A percentile compares a stretch with the other conserved stretches of the same genome.
Evolutionary conservation across 2,113 vertebrate genomes (phyloP).

Genomic region (Zosterops lateralis): DNA sequence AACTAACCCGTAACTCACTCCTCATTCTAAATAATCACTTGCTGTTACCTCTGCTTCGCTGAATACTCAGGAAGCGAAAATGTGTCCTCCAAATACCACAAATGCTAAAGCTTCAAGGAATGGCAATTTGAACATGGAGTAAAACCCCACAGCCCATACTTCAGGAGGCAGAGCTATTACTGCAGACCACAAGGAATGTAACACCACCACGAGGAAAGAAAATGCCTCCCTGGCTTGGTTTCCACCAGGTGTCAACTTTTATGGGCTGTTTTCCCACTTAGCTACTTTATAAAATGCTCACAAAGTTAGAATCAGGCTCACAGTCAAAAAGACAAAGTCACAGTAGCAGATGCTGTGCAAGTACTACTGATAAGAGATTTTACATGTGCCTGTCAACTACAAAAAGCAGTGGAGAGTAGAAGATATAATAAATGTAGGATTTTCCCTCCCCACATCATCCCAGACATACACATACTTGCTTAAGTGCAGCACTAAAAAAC

Average conservation of each 20-base stretch:
- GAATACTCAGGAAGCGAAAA: not conserved
- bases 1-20: not conserved
- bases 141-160: not conserved
- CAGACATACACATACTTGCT: not conserved
- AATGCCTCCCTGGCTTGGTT: slow-evolving; percentile 11
- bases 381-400: not conserved
- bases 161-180: slow-evolving; percentile 17
- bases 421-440: not conserved
- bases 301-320: not conserved
- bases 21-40: not conserved
- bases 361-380: not conserved
- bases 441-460: not conserved
- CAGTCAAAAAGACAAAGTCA: not conserved
- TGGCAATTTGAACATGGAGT: not conserved
- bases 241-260: slow-evolving; percentile 40
- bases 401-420: not conserved
- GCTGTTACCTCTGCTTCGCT: not conserved
- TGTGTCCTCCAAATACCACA: not conserved
- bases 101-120: not conserved
- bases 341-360: not conserved
- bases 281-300: slow-evolving; percentile 13
- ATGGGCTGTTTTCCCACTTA: not conserved
- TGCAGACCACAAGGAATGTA: slow-evolving; percentile 42
- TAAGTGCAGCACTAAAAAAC: not conserved
- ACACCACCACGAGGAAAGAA: not conserved